Base-by-base conservation (phyloP, 1,140 invertebrate species). In the Drosophila ogumai region DNA sequence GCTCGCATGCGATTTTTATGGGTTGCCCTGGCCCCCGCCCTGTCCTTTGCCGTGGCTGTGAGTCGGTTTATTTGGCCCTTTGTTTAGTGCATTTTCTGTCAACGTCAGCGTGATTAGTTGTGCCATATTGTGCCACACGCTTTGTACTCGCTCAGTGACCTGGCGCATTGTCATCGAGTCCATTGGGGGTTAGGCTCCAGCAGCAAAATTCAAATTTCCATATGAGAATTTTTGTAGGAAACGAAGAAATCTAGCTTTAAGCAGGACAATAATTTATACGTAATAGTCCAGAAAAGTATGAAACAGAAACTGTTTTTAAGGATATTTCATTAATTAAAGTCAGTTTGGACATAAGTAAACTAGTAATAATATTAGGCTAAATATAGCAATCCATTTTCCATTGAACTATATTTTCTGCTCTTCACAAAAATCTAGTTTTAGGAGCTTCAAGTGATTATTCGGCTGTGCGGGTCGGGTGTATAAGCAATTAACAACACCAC, bases 61-160 rank as follows among this genome's bases (percentile, higher is more conserved):
- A 44, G 49, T 75, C 73, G 43, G 66, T 72, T 72, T 72, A 72
- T 72, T 72, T 72, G 68, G 66, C 66, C 47, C 68, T 76, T 76
- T 77, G 74, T 77, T 77, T 77, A 77, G 73, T 79, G 75, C 75
- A 79, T 64, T 84, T 90, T 87, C 56, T 84, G 80, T 67, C 76
- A 74, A 66, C 82, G 76, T 87, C 84, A 87, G 84, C 82, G 67
- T 88, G 80, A 88, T 87, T 82, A 84, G 76, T 79, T 88, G 66
- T 66, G 66, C 71, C 79, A 81, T 49, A 65, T 81, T 74, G 59
- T 65, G 49, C 31, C 44, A 40, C 65, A 60, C 40, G 68, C 66
- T 80, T 86, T 79, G 58, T 54, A 34, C 15, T 43, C 19, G 40
- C 66, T 54, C 61, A 19, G 36, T 52, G 38, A 28, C 67, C 60